Conservation (phyloP, 2,113 vertebrate species). For the Melanocharis versteri region DNA sequence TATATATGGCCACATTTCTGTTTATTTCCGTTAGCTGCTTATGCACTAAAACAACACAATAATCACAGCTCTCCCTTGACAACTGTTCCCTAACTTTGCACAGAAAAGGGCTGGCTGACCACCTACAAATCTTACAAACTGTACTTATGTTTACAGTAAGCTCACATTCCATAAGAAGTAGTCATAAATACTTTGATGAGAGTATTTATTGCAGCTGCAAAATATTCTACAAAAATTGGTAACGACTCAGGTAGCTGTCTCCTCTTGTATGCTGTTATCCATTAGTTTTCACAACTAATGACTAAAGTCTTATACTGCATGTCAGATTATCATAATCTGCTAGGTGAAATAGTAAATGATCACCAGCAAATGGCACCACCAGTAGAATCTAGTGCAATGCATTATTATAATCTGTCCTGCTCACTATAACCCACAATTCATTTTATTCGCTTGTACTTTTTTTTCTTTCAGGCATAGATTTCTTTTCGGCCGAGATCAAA, state of each 20-base stretch:
- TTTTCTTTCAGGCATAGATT: not conserved
- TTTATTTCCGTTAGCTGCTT: not conserved
- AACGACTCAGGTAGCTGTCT: not conserved
- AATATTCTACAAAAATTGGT: not conserved
- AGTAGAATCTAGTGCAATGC: not conserved
- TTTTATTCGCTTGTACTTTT: not conserved
- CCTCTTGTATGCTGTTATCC: not conserved
- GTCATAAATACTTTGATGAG: constrained; percentile 1
- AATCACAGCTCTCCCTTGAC: not conserved
- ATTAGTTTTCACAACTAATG: not conserved
- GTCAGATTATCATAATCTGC: not conserved
- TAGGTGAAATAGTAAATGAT: not conserved
- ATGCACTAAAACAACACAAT: not conserved
- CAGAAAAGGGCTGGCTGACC: not conserved
- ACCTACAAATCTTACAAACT: not conserved
- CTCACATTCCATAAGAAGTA: not conserved
- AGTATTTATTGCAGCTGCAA: not conserved
- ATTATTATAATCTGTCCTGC: not conserved
- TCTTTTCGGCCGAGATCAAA: not conserved
- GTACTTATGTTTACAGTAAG: not conserved
- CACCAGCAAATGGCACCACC: not conserved
- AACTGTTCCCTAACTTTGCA: not conserved
- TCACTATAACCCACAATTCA: not conserved
- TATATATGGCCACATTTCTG: not conserved
- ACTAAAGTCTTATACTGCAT: not conserved